A percentile compares a stretch with the other conserved stretches of the same genome.
phyloP scores from a whole-genome alignment of 2,113 vertebrate species.

The Hystrix cristata region DNA sequence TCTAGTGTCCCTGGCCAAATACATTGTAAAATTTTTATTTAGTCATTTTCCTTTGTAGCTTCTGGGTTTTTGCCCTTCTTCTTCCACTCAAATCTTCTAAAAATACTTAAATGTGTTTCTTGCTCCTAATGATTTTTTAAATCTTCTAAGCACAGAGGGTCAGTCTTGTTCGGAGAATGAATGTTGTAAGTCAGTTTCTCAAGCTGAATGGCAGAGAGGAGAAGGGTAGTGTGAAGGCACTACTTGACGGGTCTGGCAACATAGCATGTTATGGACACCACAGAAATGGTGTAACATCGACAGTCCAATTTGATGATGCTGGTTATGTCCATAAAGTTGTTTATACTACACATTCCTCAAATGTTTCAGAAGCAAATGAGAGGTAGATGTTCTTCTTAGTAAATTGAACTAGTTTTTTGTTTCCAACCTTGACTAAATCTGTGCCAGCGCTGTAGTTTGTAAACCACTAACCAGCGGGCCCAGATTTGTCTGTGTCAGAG shows the following conservation, averaged over 20 bases:
- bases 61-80: slow-evolving; percentile 35
- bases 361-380: slow-evolving; percentile 40
- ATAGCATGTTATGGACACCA: neutral
- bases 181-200: neutral
- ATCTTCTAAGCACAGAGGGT: slow-evolving; percentile 7
- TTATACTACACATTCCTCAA: neutral
- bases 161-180: slow-evolving; percentile 9
- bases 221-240: neutral
- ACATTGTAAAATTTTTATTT: slow-evolving; percentile 17
- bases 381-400: slow-evolving; percentile 7
- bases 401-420: slow-evolving; percentile 8
- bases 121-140: neutral
- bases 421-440: slow-evolving; percentile 22
- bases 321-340: neutral
- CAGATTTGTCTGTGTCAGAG: slow-evolving; percentile 35
- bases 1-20: slow-evolving; percentile 19
- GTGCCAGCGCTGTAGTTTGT: slow-evolving; percentile 30
- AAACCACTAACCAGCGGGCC: slow-evolving; percentile 1
- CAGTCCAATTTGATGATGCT: neutral
- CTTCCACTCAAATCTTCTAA: neutral
- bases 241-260: slow-evolving; percentile 3
- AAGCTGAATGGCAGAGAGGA: neutral
- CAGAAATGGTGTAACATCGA: neutral
- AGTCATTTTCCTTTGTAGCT: slow-evolving; percentile 45
- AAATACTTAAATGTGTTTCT: slow-evolving; percentile 50